Base-by-base conservation (phyloP, 2,888 invertebrate genomes). In the Aleiodes testaceus region DNA sequence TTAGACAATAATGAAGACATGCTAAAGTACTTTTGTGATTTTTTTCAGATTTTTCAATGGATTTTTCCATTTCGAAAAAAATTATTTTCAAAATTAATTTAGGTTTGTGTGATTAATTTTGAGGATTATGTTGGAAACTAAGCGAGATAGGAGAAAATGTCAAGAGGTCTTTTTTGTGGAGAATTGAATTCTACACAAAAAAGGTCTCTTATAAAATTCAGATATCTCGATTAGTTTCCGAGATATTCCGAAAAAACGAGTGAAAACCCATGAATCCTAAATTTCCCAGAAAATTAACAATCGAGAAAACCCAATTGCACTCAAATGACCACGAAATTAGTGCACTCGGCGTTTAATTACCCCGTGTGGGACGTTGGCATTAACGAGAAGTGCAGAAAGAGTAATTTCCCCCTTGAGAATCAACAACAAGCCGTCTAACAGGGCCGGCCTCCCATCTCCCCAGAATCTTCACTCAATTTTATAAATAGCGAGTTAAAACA, bases 401-500 rank as follows among this genome's bases (percentile, higher is more conserved):
- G 66, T 55, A 12, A 47, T 30, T 68, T 14, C 11, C 36, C 1
- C 11, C n/a, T n/a, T 36, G 47, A 65, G 14, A n/a, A 65, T 50
- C 26, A 49, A 49, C 53, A 64, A 44, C 44, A 42, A 42, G 26
- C 9, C 18, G 36, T 49, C 20, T 49, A 30, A 44, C 65, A 70
- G 69, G 26, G 65, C 42, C 65, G 69, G 14, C 55, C 65, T 65
- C 65, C 47, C 42, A 42, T 16, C 59, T 11, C n/a, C 11, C 16
- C 9, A 16, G 16, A 16, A 18, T 59, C 9, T 20, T 45, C n/a
- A 44, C 22, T 45, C 9, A 72, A 53, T 71, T 73, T 66, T 84
- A 84, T 81, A 81, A 84, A 84, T 84, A 84, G 83, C 12, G 11
- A 2, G 11, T 63, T 45, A 45, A 63, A 45, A 82, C 71, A 66